Evolutionary conservation across 1,140 invertebrate species (phyloP).

Genomic region (Zophobas atratus): DNA sequence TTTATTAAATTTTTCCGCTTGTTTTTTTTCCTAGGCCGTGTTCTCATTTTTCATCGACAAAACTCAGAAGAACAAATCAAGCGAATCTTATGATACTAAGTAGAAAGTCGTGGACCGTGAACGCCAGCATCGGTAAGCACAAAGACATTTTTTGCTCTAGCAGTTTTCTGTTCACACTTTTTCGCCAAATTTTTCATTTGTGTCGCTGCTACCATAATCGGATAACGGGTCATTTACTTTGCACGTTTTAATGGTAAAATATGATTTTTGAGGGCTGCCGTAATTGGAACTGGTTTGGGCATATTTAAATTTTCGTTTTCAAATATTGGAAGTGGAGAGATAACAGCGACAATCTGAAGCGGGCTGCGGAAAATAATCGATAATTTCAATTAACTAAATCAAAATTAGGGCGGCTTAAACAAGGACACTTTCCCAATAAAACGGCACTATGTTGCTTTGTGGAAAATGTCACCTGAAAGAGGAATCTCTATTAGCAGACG

Average conservation of each 20-base stretch:
- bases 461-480: too few species aligned
- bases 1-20: too few species aligned
- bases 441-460: too few species aligned
- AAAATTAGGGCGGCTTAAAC: too few species aligned
- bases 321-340: background rate
- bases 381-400: too few species aligned
- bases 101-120: background rate
- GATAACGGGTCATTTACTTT: conserved; percentile 6
- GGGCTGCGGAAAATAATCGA: too few species aligned
- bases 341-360: background rate
- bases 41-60: too few species aligned
- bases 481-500: background rate
- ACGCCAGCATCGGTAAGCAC: background rate
- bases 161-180: background rate
- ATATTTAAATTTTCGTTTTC: background rate
- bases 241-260: background rate
- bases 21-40: too few species aligned
- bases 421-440: background rate
- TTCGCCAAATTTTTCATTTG: conserved; percentile 11
- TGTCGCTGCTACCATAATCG: background rate
- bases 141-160: background rate
- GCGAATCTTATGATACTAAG: background rate
- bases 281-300: background rate
- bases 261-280: background rate
- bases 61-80: background rate